These are phyloP conservation scores for Limanda limanda DNA, from an alignment of 2,113 vertebrate species.

Conservation along the genomic window DNA sequence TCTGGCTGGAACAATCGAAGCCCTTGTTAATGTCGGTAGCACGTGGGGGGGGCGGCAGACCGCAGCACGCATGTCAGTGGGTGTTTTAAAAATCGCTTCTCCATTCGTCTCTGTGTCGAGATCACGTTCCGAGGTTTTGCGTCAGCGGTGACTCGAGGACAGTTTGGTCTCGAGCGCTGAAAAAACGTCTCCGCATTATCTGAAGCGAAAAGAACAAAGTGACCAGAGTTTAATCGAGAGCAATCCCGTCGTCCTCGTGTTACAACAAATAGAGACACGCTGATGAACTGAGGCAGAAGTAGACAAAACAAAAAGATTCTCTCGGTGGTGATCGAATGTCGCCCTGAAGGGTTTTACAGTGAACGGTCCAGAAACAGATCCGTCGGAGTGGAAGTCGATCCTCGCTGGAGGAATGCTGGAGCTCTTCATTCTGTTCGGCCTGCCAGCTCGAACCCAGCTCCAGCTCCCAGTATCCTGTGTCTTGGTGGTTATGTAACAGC, in stretches of 20 bases:
- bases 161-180: slow-evolving; percentile 16
- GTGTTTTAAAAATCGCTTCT: slow-evolving; percentile 31
- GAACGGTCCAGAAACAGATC: background rate
- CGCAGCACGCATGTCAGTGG: slow-evolving; percentile 42
- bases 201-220: slow-evolving; percentile 8
- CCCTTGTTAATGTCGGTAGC: slow-evolving; percentile 59
- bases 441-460: slow-evolving; percentile 51
- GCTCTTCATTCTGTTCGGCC: slow-evolving; percentile 38
- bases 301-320: slow-evolving; percentile 12
- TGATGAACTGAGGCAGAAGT: background rate
- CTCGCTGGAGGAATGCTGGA: slow-evolving; percentile 36
- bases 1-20: slow-evolving; percentile 65
- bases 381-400: slow-evolving; percentile 26
- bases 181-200: background rate
- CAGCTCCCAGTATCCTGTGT: slow-evolving; percentile 65
- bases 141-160: slow-evolving; percentile 15
- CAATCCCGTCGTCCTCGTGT: background rate
- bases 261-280: background rate
- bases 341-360: slow-evolving; percentile 15
- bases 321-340: slow-evolving; percentile 20
- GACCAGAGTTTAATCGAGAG: background rate
- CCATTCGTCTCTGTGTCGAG: slow-evolving; percentile 6
- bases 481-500: slow-evolving; percentile 73
- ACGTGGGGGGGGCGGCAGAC: slow-evolving; percentile 38
- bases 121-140: slow-evolving; percentile 25